Evolutionary conservation across 1,140 invertebrate genomes (phyloP), one percentile per base, ranked within the genome.

Genomic region (Drosophila rhopaloa): DNA sequence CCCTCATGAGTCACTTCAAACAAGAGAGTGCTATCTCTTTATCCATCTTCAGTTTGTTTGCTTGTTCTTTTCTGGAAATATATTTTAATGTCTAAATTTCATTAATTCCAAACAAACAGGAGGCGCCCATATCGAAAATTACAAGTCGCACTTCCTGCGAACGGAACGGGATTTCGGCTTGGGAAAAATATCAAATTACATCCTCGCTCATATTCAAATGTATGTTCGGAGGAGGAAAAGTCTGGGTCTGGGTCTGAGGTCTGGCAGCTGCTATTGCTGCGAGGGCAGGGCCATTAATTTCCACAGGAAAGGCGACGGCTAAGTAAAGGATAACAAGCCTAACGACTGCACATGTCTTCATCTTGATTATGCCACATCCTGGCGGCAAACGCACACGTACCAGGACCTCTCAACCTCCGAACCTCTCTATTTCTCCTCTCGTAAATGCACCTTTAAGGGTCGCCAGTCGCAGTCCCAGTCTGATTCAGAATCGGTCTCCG

Each of bases 51-150:
- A 11, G 50, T 37, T 61, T 63, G 67, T 79, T 82, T 81, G 70
- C 71, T 76, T 83, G 72, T 71, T 72, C 56, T 82, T 46, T 68
- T 68, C 13, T 51, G 56, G 57, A 56, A 58, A 62, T 50, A 70
- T 59, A 72, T 72, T 79, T 88, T 80, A 63, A 88, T 89, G 83
- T 88, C 84, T 89, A 89, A 88, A 88, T 88, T 88, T 88, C 84
- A 88, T 88, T 88, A 88, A 80, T 89, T 83, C 76, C 83, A 89
- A 88, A 88, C 84, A 88, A 89, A 86, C 59, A 44, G 60, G 66
- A 81, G 81, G 72, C 81, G 81, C 76, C 81, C 81, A 84, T 84
- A 84, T 77, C 53, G 44, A 74, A 74, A 88, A 76, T 79, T 88
- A 86, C 83, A 55, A 76, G 61, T 84, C 80, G 62, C 79, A 83